Conservation (phyloP, 2,113 vertebrate species). For the Sinocyclocheilus grahami region DNA sequence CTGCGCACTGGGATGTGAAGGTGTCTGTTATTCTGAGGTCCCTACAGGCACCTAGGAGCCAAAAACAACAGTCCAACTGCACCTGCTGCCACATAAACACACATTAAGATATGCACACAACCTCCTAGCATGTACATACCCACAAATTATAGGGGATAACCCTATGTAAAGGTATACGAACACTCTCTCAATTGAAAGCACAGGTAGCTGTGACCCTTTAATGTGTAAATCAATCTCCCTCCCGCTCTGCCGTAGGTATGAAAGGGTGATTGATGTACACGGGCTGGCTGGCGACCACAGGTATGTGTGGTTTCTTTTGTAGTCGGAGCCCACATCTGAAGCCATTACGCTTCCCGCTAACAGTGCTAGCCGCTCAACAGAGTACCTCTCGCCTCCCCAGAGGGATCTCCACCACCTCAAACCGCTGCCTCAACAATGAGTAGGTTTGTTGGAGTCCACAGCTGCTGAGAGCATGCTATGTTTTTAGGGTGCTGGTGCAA, state of each 20-base stretch:
- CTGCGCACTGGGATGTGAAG: slow-evolving; percentile 21
- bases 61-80: slow-evolving; percentile 20
- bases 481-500: not conserved
- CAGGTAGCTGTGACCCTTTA: slow-evolving; percentile 35
- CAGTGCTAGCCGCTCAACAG: slow-evolving; percentile 10
- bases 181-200: slow-evolving; percentile 8
- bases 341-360: slow-evolving; percentile 33
- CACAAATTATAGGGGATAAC: slow-evolving; percentile 40
- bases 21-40: slow-evolving; percentile 32
- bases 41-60: slow-evolving; percentile 6
- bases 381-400: slow-evolving; percentile 11
- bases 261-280: slow-evolving; percentile 60
- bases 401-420: not conserved
- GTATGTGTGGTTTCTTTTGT: slow-evolving; percentile 60
- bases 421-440: not conserved
- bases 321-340: slow-evolving; percentile 52
- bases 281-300: slow-evolving; percentile 48
- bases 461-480: slow-evolving; percentile 3
- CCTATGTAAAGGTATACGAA: slow-evolving; percentile 41
- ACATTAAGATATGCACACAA: slow-evolving; percentile 35
- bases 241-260: slow-evolving; percentile 59
- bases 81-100: slow-evolving; percentile 34
- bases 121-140: slow-evolving; percentile 4
- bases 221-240: slow-evolving; percentile 59
- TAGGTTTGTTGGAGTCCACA: slow-evolving; percentile 17